phyloP scores from a whole-genome alignment of 2,113 vertebrate genomes.

The Podarcis cretensis region DNA sequence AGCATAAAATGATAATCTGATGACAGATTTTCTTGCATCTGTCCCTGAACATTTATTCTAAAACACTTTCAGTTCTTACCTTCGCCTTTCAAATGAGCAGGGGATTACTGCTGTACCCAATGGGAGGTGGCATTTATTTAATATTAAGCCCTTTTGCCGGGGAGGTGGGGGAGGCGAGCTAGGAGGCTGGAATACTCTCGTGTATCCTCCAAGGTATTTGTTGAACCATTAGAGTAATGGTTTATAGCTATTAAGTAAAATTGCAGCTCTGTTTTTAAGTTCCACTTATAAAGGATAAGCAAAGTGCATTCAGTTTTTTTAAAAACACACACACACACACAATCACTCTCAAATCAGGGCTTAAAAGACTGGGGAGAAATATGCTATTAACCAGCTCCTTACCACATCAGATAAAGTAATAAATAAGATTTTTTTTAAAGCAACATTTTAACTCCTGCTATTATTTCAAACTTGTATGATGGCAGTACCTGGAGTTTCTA shows the following conservation, averaged over 20 bases:
- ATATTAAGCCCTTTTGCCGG: conserved; percentile 79
- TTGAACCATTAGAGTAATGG: conserved; percentile 82
- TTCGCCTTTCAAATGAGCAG: conserved; percentile 76
- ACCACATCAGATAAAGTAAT: conserved; percentile 17
- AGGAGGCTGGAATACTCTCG: conserved; percentile 75
- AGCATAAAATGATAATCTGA: conserved; percentile 75
- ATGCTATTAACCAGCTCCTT: conserved; percentile 67
- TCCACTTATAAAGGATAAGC: conserved; percentile 79
- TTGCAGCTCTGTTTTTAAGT: conserved; percentile 79
- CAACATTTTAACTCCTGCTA: background rate
- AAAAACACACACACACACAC: conserved; percentile 55
- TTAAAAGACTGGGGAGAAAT: conserved; percentile 51
- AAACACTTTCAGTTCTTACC: conserved; percentile 81
- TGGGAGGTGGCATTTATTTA: conserved; percentile 83
- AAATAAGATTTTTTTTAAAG: background rate
- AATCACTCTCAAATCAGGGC: conserved; percentile 62
- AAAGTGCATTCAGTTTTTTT: conserved; percentile 78
- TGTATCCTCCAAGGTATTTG: conserved; percentile 80
- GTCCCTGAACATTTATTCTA: conserved; percentile 75
- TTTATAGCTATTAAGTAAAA: conserved; percentile 81
- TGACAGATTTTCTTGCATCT: conserved; percentile 69
- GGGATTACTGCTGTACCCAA: conserved; percentile 77
- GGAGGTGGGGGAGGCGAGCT: background rate
- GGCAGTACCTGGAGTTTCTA: background rate
- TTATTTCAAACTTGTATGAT: background rate